These are phyloP conservation scores for Sebastes diploproa DNA, from an alignment of 2,797 vertebrate genomes.

Conservation along the genomic window DNA sequence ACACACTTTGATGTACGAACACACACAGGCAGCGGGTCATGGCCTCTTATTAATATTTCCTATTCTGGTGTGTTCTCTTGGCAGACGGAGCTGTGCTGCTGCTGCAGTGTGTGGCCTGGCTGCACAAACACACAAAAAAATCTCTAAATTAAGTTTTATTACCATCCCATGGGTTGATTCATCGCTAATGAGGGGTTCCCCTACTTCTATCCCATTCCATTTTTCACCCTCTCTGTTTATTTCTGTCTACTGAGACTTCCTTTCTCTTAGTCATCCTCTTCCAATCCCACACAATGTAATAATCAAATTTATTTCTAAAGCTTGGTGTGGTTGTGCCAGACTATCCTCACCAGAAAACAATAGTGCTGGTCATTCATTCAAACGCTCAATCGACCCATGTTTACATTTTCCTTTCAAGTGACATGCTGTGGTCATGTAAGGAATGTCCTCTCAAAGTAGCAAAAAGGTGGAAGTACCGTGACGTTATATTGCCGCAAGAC, in stretches of 20 bases:
- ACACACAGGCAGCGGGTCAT: conserved; percentile 43
- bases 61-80: conserved; percentile 69
- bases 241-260: conserved; percentile 28
- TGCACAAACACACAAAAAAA: conserved; percentile 55
- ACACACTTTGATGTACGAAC: neutral
- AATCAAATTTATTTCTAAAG: neutral
- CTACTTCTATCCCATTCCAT: conserved; percentile 24
- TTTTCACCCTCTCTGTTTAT: conserved; percentile 27
- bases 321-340: neutral
- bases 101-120: conserved; percentile 64
- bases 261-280: conserved; percentile 21
- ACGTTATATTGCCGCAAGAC: neutral
- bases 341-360: neutral
- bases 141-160: conserved; percentile 62
- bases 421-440: neutral
- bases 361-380: neutral
- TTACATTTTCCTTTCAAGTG: neutral
- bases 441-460: neutral
- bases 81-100: conserved; percentile 14
- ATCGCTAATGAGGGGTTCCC: conserved; percentile 74
- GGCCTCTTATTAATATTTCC: conserved; percentile 61
- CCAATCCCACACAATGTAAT: neutral
- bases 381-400: neutral
- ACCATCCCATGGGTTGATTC: conserved; percentile 64
- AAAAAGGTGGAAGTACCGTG: neutral